Percentiles rank a stretch among this genome's conserved stretches.
phyloP scores from a whole-genome alignment of 2,797 vertebrate genomes.

The Anas bernieri region DNA sequence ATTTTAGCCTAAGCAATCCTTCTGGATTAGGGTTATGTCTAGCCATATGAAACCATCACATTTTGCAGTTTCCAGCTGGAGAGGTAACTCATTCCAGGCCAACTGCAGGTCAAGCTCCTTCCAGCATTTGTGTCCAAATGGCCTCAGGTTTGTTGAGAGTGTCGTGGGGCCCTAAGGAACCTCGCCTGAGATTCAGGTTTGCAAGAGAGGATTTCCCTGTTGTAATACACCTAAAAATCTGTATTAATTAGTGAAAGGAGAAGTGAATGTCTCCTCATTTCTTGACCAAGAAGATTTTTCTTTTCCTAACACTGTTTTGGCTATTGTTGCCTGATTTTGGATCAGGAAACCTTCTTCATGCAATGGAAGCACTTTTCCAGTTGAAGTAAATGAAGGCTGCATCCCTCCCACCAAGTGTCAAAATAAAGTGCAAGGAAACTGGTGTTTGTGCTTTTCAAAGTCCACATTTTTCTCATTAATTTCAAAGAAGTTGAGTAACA shows the following conservation, averaged over 20 bases:
- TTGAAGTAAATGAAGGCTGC: neutral
- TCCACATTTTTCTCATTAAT: constrained; percentile 29
- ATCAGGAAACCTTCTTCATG: neutral
- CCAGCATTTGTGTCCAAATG: neutral
- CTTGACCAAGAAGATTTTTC: neutral
- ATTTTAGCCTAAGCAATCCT: neutral
- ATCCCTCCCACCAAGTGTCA: neutral
- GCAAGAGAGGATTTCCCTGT: neutral
- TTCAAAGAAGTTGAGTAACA: neutral
- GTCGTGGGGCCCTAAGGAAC: neutral
- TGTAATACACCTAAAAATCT: neutral
- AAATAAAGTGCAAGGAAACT: neutral
- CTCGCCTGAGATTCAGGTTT: neutral
- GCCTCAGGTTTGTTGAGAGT: neutral
- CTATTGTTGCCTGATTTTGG: neutral
- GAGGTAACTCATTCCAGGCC: neutral
- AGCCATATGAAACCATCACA: neutral
- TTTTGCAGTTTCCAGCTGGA: neutral
- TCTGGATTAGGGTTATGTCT: neutral
- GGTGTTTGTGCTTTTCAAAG: neutral
- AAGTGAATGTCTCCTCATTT: neutral
- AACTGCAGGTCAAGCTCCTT: neutral
- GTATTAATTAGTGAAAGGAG: neutral
- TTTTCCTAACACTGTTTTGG: neutral
- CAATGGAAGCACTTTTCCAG: neutral